Evolutionary conservation across 2,113 vertebrate species (phyloP).

Genomic region (Procapra przewalskii): DNA sequence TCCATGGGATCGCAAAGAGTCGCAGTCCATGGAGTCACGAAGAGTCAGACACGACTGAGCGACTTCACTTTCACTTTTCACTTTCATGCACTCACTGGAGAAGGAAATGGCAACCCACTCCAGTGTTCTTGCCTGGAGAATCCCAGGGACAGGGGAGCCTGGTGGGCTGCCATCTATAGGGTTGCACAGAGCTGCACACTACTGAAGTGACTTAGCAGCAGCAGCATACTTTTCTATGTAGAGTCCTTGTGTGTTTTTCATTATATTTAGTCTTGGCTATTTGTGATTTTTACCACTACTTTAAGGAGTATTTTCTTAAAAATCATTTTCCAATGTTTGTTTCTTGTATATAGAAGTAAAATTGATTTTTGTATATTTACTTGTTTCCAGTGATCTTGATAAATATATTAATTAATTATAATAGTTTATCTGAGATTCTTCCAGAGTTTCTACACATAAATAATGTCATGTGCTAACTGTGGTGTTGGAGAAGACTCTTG

Average conservation of each 20-base stretch:
- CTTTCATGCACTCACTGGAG: too few relatives aligned
- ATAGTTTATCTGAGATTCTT: neutral
- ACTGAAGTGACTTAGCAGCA: too few relatives aligned
- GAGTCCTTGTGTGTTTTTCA: neutral
- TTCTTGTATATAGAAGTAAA: neutral
- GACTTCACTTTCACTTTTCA: too few relatives aligned
- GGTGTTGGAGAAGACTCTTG: too few relatives aligned
- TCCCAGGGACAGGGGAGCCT: too few relatives aligned
- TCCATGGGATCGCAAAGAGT: too few relatives aligned
- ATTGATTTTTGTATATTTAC: neutral
- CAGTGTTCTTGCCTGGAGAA: too few relatives aligned
- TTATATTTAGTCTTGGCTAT: neutral
- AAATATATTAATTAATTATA: neutral
- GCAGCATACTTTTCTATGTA: neutral
- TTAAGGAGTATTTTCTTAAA: neutral
- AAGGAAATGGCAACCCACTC: too few relatives aligned
- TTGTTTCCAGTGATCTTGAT: neutral
- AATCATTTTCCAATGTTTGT: neutral
- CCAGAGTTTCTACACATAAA: neutral
- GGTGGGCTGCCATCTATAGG: too few relatives aligned
- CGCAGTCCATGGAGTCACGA: too few relatives aligned
- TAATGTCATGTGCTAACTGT: neutral
- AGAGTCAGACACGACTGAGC: too few relatives aligned
- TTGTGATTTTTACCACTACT: neutral
- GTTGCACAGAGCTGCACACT: accelerated